Conservation (phyloP, 64 coral and sea anemone genomes). For the Actinia tenebrosa region DNA sequence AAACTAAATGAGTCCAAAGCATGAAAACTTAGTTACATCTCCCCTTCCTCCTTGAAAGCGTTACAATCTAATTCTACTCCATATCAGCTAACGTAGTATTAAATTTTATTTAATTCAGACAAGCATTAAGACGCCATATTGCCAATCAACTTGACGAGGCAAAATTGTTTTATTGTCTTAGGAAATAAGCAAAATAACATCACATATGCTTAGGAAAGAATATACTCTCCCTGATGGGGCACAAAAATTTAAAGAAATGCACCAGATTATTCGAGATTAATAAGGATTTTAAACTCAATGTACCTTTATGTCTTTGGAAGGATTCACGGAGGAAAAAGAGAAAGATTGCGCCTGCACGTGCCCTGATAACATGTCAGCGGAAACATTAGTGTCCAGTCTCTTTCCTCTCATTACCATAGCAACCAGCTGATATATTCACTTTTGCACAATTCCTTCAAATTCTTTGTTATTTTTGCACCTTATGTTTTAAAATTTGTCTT, state of each 20-base stretch:
- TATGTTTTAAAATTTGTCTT: not conserved
- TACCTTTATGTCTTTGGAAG: not conserved
- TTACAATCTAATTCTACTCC: too few relatives aligned
- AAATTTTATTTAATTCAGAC: not conserved
- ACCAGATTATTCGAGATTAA: not conserved
- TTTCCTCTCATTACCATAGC: not conserved
- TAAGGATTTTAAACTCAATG: not conserved
- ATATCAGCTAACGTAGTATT: too few relatives aligned
- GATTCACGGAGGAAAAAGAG: conserved; percentile 33
- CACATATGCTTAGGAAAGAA: not conserved
- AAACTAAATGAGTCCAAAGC: too few relatives aligned
- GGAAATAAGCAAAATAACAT: not conserved
- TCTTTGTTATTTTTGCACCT: not conserved
- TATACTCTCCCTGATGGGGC: not conserved
- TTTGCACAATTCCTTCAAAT: not conserved
- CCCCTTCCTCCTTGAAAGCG: too few relatives aligned
- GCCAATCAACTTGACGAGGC: not conserved
- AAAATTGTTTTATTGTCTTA: not conserved
- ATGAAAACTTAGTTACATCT: too few relatives aligned
- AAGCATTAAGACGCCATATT: not conserved
- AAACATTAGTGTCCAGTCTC: conserved; percentile 18
- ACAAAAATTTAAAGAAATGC: not conserved
- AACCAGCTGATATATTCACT: not conserved
- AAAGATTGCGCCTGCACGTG: conserved; percentile 12
- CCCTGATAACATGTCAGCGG: conserved; percentile 22